Conservation (phyloP, 2,888 invertebrate species). For the Leptopterna dolabrata region DNA sequence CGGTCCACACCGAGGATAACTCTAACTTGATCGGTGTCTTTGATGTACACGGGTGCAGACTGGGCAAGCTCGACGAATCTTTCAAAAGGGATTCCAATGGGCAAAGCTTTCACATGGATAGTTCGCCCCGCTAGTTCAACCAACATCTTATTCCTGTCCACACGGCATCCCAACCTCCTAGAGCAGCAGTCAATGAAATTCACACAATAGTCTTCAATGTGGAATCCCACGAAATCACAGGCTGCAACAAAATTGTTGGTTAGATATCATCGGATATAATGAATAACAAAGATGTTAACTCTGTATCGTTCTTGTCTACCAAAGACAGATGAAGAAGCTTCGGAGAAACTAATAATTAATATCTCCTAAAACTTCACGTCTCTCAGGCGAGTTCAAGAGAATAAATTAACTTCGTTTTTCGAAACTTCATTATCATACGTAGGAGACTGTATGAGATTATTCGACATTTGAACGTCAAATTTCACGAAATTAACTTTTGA, state of each 20-base stretch:
- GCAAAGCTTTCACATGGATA: conserved; percentile 67
- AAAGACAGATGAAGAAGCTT: too few relatives aligned
- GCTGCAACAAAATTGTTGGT: conserved; percentile 61
- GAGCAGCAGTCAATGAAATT: conserved; percentile 68
- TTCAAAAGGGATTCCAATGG: conserved; percentile 68
- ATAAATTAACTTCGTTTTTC: too few relatives aligned
- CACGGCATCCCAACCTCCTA: conserved; percentile 67
- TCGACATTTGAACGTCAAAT: too few relatives aligned
- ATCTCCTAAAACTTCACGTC: too few relatives aligned
- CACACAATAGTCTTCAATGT: conserved; percentile 68
- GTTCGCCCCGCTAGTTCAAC: conserved; percentile 67
- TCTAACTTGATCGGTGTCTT: conserved; percentile 65
- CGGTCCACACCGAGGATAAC: conserved; percentile 67
- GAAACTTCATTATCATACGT: too few relatives aligned
- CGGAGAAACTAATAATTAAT: too few relatives aligned
- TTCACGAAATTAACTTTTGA: too few relatives aligned
- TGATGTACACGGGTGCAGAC: conserved; percentile 66
- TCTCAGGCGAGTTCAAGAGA: too few relatives aligned
- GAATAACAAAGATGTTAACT: too few relatives aligned
- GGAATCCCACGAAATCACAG: conserved; percentile 69
- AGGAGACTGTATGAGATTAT: too few relatives aligned
- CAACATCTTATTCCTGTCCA: conserved; percentile 66
- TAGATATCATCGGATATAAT: neutral
- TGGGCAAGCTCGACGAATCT: conserved; percentile 66
- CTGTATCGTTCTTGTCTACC: too few relatives aligned